Base-by-base conservation (phyloP, 2,113 vertebrate species). In the Stomatorhinus ivindoensis region DNA sequence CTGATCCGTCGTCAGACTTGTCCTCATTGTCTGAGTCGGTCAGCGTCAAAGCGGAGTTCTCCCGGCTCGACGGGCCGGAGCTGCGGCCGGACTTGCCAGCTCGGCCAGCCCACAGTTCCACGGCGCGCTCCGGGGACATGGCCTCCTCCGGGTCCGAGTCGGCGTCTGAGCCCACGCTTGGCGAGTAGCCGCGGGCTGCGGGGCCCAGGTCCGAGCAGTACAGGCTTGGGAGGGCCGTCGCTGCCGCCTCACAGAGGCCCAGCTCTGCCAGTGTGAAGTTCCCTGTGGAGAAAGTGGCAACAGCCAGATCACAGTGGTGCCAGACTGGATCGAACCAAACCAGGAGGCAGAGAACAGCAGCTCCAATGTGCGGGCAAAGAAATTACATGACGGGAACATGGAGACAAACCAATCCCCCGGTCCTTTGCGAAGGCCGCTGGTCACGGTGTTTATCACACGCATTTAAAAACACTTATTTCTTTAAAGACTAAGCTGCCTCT, bases 21-120 rank as follows among this genome's bases (percentile, higher is more conserved):
- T 97, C 96, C 1, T 98, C 97, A 42, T 97, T 97, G 93, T 98
- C 97, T 1, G 97, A 98, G 92, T 98, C 97, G 0, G 97, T 98
- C 84, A 98, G 94, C 0, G 97, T 98, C 80, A 98, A 96, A 0
- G 96, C 97, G 0, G 97, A 98, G 92, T 98, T 97, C 89, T 97
- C 96, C 0, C 97, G 96, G 90, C 97, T 97, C 24, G 97, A 97
- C 9, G 97, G 95, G 10, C 97, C 96, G 0, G 97, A 98, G 87
- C 97, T 97, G 65, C 96, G 93, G 86, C 95, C 93, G 90, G 97
- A 97, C 87, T 97, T 97, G 87, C 96, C 94, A 27, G 95, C 95
- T 89, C 89, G 90, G 5, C 97, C 92, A 2, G 96, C 96, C 97
- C 97, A 98, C 44, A 98, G 93, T 44, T 96, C 90, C 93, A 98